A percentile compares a stretch with the other conserved stretches of the same genome.
Conservation (phyloP, 2,888 invertebrate genomes). For the Lysandra coridon region DNA sequence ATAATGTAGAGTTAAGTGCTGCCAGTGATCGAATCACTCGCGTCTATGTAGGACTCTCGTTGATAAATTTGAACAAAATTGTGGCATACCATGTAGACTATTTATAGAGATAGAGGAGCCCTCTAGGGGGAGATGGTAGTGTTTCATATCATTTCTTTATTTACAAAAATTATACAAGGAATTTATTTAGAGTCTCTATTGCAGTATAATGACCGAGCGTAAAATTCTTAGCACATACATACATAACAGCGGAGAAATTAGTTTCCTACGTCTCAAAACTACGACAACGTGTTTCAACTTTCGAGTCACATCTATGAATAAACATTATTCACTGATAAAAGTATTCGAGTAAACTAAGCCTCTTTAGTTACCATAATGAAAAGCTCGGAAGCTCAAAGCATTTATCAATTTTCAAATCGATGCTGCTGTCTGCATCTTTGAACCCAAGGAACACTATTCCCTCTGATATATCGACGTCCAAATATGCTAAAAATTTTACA, state of each 20-base stretch:
- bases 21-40: conserved; percentile 31
- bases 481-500: conserved; percentile 18
- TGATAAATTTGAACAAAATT: conserved; percentile 28
- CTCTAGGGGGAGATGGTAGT: background rate
- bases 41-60: conserved; percentile 22
- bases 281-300: background rate
- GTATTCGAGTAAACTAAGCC: too few relatives aligned
- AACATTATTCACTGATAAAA: background rate
- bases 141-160: conserved; percentile 29
- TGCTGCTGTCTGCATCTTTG: background rate
- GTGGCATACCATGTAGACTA: conserved; percentile 29
- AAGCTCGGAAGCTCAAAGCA: background rate
- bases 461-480: conserved; percentile 19
- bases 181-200: conserved; percentile 21
- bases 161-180: conserved; percentile 23
- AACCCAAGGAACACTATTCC: background rate
- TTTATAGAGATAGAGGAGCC: conserved; percentile 4
- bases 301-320: background rate
- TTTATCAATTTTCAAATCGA: background rate
- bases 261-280: background rate
- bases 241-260: conserved; percentile 2
- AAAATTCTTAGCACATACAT: conserved; percentile 6
- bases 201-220: background rate
- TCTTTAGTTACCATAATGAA: too few relatives aligned
- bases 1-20: conserved; percentile 28